Evolutionary conservation across 2,888 invertebrate genomes (phyloP).

Genomic region (Sepioteuthis lessoniana): DNA sequence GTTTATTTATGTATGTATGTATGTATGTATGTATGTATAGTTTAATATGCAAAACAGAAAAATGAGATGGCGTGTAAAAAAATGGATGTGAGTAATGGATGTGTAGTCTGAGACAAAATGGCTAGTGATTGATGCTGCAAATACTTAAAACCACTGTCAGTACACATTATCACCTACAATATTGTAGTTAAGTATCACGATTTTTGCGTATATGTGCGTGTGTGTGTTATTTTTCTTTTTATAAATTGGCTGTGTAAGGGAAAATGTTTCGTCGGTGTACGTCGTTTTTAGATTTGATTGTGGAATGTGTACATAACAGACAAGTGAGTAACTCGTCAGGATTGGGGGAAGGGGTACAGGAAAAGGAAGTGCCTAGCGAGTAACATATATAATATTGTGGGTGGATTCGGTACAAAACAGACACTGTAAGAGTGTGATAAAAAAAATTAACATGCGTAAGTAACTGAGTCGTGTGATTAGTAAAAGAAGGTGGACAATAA

Average conservation of each 20-base stretch:
- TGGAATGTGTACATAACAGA: not conserved
- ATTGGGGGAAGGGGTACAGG: not conserved
- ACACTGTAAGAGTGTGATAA: not conserved
- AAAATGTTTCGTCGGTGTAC: not conserved
- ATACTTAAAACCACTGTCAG: not conserved
- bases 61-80: not conserved
- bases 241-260: too few species aligned
- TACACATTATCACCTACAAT: not conserved
- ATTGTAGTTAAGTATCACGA: not conserved
- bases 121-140: not conserved
- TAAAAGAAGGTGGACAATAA: not conserved
- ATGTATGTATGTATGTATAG: not conserved
- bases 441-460: not conserved
- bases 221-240: not conserved
- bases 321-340: conserved; percentile 8
- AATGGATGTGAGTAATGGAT: too few species aligned
- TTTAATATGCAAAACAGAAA: not conserved
- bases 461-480: not conserved
- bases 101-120: not conserved
- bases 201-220: not conserved
- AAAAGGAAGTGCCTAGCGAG: not conserved
- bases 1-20: not conserved
- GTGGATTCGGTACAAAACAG: not conserved
- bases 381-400: not conserved
- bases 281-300: not conserved